Evolutionary conservation across 2,113 vertebrate genomes (phyloP).

Genomic region (Campylorhamphus procurvoides): DNA sequence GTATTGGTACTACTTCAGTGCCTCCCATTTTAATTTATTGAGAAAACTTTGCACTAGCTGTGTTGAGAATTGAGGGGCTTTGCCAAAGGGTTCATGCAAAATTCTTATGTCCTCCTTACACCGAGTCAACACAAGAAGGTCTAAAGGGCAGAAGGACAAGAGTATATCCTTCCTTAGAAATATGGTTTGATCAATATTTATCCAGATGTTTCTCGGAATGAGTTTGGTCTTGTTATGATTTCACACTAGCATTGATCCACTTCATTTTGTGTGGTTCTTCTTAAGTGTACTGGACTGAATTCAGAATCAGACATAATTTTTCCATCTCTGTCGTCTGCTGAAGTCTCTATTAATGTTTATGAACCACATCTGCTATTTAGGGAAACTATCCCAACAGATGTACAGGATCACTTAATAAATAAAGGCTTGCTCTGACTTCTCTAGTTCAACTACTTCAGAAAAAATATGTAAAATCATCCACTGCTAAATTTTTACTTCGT

Average conservation of each 20-base stretch:
- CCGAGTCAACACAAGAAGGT: too few relatives aligned
- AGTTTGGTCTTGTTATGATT: not conserved
- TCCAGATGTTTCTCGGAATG: not conserved
- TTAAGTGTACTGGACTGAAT: not conserved
- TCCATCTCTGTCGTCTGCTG: not conserved
- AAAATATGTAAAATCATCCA: accelerated
- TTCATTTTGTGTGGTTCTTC: not conserved
- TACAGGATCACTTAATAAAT: not conserved
- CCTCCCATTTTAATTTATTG: not conserved
- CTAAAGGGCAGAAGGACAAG: not conserved
- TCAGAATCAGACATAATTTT: not conserved
- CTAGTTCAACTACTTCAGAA: not conserved
- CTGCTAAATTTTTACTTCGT: not conserved
- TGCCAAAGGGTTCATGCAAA: not conserved
- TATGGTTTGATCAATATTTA: not conserved
- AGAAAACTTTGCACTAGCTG: not conserved
- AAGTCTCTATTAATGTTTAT: not conserved
- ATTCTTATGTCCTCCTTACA: not conserved
- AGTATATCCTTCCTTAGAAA: not conserved
- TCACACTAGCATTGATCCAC: not conserved
- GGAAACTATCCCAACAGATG: not conserved
- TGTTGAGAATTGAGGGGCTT: not conserved
- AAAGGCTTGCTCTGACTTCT: not conserved
- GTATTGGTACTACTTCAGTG: not conserved
- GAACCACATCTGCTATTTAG: not conserved